Evolutionary conservation across 2,888 invertebrate species (phyloP).

Genomic region (Acrobasis suavella): DNA sequence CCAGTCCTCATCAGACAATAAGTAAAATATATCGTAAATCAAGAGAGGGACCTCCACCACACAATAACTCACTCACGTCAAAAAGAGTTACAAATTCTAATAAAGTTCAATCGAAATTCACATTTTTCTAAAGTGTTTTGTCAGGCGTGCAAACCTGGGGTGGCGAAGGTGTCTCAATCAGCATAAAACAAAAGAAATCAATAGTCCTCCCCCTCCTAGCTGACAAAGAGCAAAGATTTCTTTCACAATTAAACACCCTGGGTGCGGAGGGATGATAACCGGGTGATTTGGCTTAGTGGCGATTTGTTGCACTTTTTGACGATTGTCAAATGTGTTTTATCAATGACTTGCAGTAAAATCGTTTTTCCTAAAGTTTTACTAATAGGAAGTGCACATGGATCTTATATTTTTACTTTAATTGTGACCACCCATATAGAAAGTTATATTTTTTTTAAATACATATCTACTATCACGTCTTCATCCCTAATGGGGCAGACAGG

Average conservation of each 20-base stretch:
- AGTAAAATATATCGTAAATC: background rate
- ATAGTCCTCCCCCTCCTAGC: constrained; percentile 69
- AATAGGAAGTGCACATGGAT: too few relatives aligned
- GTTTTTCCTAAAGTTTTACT: too few relatives aligned
- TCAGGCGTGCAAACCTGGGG: constrained; percentile 65
- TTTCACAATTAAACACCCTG: constrained; percentile 81
- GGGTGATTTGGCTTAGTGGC: constrained; percentile 58
- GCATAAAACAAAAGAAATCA: constrained; percentile 83
- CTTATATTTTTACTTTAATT: too few relatives aligned
- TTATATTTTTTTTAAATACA: too few relatives aligned
- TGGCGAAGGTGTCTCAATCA: constrained; percentile 81
- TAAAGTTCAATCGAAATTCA: constrained; percentile 51
- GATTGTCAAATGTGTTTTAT: constrained; percentile 9
- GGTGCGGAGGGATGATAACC: constrained; percentile 70
- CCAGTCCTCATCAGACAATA: too few relatives aligned
- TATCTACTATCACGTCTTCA: too few relatives aligned
- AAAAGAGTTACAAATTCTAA: constrained; percentile 32
- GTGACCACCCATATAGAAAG: too few relatives aligned
- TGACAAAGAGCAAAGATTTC: constrained; percentile 83
- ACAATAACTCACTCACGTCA: constrained; percentile 13
- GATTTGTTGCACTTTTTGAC: constrained; percentile 37
- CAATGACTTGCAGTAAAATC: background rate
- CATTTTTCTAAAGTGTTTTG: constrained; percentile 75
- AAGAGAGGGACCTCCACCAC: background rate
- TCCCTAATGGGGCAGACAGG: too few relatives aligned